Evolutionary conservation across 2,888 invertebrate genomes (phyloP).

Genomic region (Heterodera filipjevi): DNA sequence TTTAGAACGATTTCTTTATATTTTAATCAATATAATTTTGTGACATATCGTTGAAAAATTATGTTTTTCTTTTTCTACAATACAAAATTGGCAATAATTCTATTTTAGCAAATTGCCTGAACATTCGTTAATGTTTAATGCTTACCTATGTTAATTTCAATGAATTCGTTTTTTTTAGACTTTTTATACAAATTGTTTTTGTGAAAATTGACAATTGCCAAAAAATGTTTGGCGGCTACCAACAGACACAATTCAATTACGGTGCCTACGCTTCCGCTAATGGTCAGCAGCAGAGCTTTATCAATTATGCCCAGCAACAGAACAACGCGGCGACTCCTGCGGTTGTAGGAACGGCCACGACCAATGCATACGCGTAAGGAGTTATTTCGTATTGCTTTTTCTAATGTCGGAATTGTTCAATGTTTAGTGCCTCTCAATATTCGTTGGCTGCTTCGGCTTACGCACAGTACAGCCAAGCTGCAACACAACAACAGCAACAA

Average conservation of each 20-base stretch:
- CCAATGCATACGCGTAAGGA: constrained; percentile 23
- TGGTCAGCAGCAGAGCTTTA: constrained; percentile 17
- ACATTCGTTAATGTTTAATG: too few species aligned
- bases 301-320: constrained; percentile 25
- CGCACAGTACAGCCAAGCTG: constrained; percentile 37
- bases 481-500: constrained; percentile 29
- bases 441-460: constrained; percentile 37
- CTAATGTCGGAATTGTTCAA: neutral
- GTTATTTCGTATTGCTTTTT: constrained; percentile 18
- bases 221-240: constrained; percentile 38
- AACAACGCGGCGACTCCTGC: constrained; percentile 15
- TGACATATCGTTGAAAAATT: too few species aligned
- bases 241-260: constrained; percentile 26
- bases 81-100: too few species aligned
- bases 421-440: constrained; percentile 29
- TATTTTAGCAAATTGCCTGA: too few species aligned
- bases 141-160: too few species aligned
- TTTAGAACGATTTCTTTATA: too few species aligned
- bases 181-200: too few species aligned
- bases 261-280: constrained; percentile 28
- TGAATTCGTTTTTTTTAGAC: too few species aligned
- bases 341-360: constrained; percentile 23
- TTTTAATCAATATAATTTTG: too few species aligned
- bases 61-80: too few species aligned
- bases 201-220: constrained; percentile 11